phyloP scores from a whole-genome alignment of 2,888 invertebrate genomes.

The Cantharis nigra region DNA sequence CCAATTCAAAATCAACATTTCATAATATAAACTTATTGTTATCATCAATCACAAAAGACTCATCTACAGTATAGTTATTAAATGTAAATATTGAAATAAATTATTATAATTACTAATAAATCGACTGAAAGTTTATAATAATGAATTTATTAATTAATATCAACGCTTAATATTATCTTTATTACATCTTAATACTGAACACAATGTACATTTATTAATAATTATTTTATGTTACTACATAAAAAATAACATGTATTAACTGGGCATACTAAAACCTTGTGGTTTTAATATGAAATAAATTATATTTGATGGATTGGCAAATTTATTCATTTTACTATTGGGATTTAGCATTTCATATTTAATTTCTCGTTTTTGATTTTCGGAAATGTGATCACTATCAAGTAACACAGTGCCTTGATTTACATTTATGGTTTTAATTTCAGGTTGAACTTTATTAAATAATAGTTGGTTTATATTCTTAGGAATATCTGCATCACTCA shows the following conservation, averaged over 20 bases:
- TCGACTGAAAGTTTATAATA: not conserved
- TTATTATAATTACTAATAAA: not conserved
- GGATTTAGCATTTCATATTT: not conserved
- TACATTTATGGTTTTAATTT: not conserved
- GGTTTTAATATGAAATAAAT: not conserved
- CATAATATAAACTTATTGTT: not conserved
- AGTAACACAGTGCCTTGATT: not conserved
- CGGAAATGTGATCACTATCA: not conserved
- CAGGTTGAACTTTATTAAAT: not conserved
- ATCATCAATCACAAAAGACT: not conserved
- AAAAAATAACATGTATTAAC: not conserved
- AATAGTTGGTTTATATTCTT: not conserved
- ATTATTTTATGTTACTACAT: not conserved
- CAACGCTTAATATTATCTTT: not conserved
- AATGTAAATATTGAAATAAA: not conserved
- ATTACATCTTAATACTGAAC: not conserved
- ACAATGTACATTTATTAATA: not conserved
- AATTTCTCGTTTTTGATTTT: not conserved
- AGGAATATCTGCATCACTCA: not conserved
- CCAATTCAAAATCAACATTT: not conserved
- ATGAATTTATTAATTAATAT: not conserved
- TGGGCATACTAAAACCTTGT: not conserved
- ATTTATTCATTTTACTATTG: not conserved
- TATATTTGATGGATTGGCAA: not conserved
- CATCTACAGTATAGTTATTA: not conserved